These are phyloP conservation scores for Ormyrus pomaceus DNA, from an alignment of 2,888 invertebrate genomes.

Conservation along the genomic window DNA sequence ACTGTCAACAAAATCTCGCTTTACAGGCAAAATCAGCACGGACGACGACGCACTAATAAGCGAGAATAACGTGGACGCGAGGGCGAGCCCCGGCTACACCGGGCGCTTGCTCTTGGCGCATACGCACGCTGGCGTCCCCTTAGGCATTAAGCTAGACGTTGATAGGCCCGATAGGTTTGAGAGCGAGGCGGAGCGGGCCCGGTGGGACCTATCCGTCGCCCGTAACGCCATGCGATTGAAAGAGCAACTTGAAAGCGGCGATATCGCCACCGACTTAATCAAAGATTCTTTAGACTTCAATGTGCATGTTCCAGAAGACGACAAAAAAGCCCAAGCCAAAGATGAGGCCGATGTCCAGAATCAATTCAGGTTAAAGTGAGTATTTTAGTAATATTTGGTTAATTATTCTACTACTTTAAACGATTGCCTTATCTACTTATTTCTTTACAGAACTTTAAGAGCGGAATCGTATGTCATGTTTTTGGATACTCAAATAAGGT, in stretches of 20 bases:
- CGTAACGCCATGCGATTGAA: conserved; percentile 81
- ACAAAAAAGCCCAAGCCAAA: conserved; percentile 75
- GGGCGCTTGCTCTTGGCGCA: conserved; percentile 79
- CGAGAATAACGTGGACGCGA: conserved; percentile 29
- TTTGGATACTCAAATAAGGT: conserved; percentile 82
- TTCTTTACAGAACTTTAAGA: conserved; percentile 77
- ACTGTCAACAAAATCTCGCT: conserved; percentile 10
- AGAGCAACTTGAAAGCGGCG: conserved; percentile 79
- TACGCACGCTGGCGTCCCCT: conserved; percentile 80
- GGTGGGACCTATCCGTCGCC: conserved; percentile 82
- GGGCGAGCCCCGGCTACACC: conserved; percentile 53
- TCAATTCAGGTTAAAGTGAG: conserved; percentile 71
- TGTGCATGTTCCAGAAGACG: conserved; percentile 78
- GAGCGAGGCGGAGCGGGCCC: conserved; percentile 79
- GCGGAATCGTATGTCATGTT: conserved; percentile 82
- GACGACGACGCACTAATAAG: conserved; percentile 8
- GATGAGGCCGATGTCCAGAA: conserved; percentile 76
- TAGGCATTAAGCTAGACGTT: conserved; percentile 83
- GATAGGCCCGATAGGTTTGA: conserved; percentile 79
- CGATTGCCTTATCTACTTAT: background rate
- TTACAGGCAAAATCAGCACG: conserved; percentile 44
- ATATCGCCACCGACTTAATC: conserved; percentile 79
- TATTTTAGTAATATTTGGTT: conserved; percentile 57
- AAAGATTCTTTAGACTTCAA: conserved; percentile 80
- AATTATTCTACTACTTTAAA: background rate